phyloP scores from a whole-genome alignment of 1,140 invertebrate genomes.

The Gyrodactylus salaris region DNA sequence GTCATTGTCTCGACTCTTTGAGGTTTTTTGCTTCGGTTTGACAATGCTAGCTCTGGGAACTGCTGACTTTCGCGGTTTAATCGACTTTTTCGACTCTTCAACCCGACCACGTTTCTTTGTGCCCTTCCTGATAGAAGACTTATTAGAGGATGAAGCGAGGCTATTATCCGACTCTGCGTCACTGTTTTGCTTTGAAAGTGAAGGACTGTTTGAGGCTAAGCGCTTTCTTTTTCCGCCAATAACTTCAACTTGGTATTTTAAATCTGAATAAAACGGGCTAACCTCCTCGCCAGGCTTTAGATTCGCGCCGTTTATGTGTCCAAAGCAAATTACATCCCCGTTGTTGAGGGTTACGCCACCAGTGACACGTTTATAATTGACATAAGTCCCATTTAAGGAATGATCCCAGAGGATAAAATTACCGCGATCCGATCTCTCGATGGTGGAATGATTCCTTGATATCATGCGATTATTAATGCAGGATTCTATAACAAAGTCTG shows the following conservation, averaged over 20 bases:
- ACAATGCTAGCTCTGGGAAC: background rate
- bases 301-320: slow-evolving; percentile 13
- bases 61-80: background rate
- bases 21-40: background rate
- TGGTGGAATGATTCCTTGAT: slow-evolving; percentile 8
- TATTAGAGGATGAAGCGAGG: background rate
- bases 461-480: slow-evolving; percentile 6
- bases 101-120: background rate
- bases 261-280: slow-evolving; percentile 4
- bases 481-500: background rate
- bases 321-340: slow-evolving; percentile 15
- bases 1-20: background rate
- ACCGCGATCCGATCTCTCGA: slow-evolving; percentile 1
- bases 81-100: background rate
- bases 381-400: slow-evolving; percentile 14
- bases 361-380: slow-evolving; percentile 13
- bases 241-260: slow-evolving; percentile 2
- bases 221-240: background rate
- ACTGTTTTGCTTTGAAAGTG: background rate
- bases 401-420: slow-evolving; percentile 9
- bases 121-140: background rate
- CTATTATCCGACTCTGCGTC: background rate
- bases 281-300: slow-evolving; percentile 7
- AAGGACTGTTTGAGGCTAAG: background rate
- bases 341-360: slow-evolving; percentile 9